Evolutionary conservation across 2,113 vertebrate genomes (phyloP).

Genomic region (Scomber scombrus): DNA sequence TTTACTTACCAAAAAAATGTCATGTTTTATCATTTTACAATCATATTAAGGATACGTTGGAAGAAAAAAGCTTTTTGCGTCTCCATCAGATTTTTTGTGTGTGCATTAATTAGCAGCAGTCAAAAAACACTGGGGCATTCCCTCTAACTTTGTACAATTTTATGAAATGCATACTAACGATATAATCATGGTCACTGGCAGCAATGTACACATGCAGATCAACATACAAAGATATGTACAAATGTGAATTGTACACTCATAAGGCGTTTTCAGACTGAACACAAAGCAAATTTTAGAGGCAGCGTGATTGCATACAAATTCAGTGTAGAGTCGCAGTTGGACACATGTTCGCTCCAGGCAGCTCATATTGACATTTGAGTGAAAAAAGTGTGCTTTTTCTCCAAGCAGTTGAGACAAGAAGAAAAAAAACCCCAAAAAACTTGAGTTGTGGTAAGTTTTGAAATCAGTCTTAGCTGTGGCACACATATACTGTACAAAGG

Average conservation of each 20-base stretch:
- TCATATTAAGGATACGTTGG: neutral
- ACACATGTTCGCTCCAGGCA: constrained; percentile 21
- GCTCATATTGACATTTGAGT: neutral
- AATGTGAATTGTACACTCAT: constrained; percentile 69
- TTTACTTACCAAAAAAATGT: constrained; percentile 34
- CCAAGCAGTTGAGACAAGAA: neutral
- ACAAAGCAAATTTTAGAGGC: constrained; percentile 45
- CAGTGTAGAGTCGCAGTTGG: neutral
- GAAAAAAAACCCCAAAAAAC: neutral
- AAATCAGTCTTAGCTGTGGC: constrained; percentile 33
- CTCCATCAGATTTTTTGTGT: constrained; percentile 1
- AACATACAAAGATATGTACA: constrained; percentile 81
- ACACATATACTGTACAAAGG: constrained; percentile 48
- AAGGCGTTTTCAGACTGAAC: constrained; percentile 66
- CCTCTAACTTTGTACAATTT: constrained; percentile 73
- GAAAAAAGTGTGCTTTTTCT: neutral
- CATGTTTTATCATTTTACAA: constrained; percentile 12
- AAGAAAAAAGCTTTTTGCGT: constrained; percentile 26
- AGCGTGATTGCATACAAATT: constrained; percentile 28
- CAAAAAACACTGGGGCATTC: constrained; percentile 64
- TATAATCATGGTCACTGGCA: constrained; percentile 76
- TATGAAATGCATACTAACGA: constrained; percentile 80
- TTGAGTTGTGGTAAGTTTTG: constrained; percentile 1
- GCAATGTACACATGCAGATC: constrained; percentile 82
- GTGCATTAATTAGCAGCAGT: constrained; percentile 57